Conservation (phyloP, 2,888 invertebrate genomes). For the Cheilosia scutellata region DNA sequence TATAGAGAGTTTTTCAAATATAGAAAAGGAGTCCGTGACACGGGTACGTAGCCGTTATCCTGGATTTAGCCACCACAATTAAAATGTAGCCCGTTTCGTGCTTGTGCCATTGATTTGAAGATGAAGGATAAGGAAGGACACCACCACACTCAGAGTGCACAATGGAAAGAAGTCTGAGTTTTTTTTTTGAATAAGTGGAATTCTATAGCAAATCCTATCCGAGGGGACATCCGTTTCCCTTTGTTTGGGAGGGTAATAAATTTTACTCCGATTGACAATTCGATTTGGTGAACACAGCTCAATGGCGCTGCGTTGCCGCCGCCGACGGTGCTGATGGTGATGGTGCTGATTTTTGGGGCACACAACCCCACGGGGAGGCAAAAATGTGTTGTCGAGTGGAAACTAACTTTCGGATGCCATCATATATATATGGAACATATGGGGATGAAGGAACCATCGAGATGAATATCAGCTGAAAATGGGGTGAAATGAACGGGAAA, state of each 20-base stretch:
- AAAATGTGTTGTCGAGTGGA: slow-evolving; percentile 71
- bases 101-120: slow-evolving; percentile 22
- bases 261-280: slow-evolving; percentile 74
- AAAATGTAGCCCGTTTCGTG: slow-evolving; percentile 34
- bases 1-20: slow-evolving; percentile 25
- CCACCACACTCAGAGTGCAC: slow-evolving; percentile 2
- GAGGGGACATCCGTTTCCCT: slow-evolving; percentile 35
- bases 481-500: slow-evolving; percentile 67
- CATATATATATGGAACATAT: slow-evolving; percentile 36
- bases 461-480: slow-evolving; percentile 64
- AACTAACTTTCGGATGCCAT: slow-evolving; percentile 57
- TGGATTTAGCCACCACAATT: slow-evolving; percentile 55
- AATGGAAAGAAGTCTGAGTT: slow-evolving; percentile 21
- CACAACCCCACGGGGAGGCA: slow-evolving; percentile 21
- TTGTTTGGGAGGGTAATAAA: slow-evolving; percentile 69
- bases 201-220: slow-evolving; percentile 43
- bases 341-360: slow-evolving; percentile 42
- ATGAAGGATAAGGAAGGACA: slow-evolving; percentile 13
- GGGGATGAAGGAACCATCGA: slow-evolving; percentile 2
- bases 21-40: background rate
- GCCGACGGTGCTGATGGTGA: slow-evolving; percentile 18
- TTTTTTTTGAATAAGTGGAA: slow-evolving; percentile 32
- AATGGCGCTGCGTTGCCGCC: slow-evolving; percentile 56
- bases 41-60: slow-evolving; percentile 4
- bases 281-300: slow-evolving; percentile 75